Base-by-base conservation (phyloP, 2,797 vertebrate species). In the Carcharodon carcharias region DNA sequence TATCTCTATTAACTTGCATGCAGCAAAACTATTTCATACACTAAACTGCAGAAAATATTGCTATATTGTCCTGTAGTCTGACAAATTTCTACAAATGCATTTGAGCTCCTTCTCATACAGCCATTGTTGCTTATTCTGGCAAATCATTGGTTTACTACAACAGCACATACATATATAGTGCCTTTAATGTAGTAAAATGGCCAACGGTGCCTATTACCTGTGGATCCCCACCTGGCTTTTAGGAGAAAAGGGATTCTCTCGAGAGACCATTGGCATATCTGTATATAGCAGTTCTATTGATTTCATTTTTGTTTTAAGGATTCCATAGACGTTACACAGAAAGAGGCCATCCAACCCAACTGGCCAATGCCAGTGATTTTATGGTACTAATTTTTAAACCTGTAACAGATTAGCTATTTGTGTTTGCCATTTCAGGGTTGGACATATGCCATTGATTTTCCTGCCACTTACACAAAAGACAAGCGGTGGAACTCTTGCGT, bases 401-500 rank as follows among this genome's bases (percentile, higher is more conserved):
- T 94, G 63, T 28, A 71, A 45, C 21, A 67, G 63, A 95, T 56
- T 28, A 73, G 45, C 28, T 65, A 18, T 45, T 93, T 58, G 92
- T 96, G 28, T 73, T 93, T 85, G 96, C 97, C 96, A 96, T 97
- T 97, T 65, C 97, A 99, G 99, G 99, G 99, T 40, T 99, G 99
- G 99, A 99, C 98, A 0, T 99, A 99, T 0, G 98, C 99, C 97
- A 98, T 99, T 0, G 99, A 99, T 97, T 99, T 99, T 96, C 99
- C 99, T 0, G 99, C 99, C 96, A 98, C 98, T 96, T 99, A 99
- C 98, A 99, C 98, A 0, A 99, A 98, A 97, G 99, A 99, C 97
- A 99, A 99, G 97, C 99, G 98, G 96, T 99, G 99, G 99, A 99
- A 99, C 97, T 99, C 99, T 3, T 99, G 99, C 28, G 99, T 99